Conservation (phyloP, 2,888 invertebrate species). For the Rhyacophila evoluta region DNA sequence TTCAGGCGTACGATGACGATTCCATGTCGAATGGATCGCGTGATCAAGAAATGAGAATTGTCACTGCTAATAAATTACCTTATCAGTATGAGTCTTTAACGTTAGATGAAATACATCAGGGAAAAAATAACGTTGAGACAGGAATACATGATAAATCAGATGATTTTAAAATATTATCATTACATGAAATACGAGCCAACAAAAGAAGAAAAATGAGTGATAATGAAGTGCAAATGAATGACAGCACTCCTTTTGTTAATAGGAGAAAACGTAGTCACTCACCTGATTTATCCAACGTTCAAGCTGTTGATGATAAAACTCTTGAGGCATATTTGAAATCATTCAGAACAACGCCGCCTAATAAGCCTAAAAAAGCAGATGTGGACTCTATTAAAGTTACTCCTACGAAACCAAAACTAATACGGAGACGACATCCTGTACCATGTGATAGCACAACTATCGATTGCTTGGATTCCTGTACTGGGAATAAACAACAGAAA, state of each 20-base stretch:
- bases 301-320: slow-evolving; percentile 44
- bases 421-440: slow-evolving; percentile 42
- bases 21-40: background rate
- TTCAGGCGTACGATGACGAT: slow-evolving; percentile 56
- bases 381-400: background rate
- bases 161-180: slow-evolving; percentile 67
- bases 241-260: background rate
- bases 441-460: background rate
- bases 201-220: slow-evolving; percentile 40
- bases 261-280: background rate
- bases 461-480: too few relatives aligned
- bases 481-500: too few relatives aligned
- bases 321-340: slow-evolving; percentile 45
- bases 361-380: slow-evolving; percentile 31
- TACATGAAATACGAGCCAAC: slow-evolving; percentile 68
- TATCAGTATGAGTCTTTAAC: slow-evolving; percentile 67
- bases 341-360: slow-evolving; percentile 36
- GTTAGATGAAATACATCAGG: slow-evolving; percentile 65
- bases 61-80: slow-evolving; percentile 57
- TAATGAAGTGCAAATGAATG: background rate
- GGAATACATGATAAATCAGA: slow-evolving; percentile 59
- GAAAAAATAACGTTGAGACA: slow-evolving; percentile 56
- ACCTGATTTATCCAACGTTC: slow-evolving; percentile 30
- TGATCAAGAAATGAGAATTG: slow-evolving; percentile 56
- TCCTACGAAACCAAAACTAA: slow-evolving; percentile 47